Evolutionary conservation across 1,140 invertebrate genomes (phyloP), one percentile per base, ranked within the genome.

Genomic region (Dysdera silvatica): DNA sequence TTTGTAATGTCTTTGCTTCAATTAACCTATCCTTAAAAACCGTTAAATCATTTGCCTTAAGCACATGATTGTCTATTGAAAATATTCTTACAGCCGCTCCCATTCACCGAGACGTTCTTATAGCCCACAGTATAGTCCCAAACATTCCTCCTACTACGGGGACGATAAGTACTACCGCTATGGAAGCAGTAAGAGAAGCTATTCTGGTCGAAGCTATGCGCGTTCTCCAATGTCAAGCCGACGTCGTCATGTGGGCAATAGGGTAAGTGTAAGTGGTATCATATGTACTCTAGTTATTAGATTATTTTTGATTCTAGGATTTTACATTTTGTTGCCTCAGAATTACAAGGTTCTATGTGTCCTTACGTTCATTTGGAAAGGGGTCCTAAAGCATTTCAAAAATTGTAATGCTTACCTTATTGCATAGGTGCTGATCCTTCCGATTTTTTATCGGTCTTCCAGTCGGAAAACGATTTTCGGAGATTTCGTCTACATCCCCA

Each of bases 181-280:
- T n/a, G n/a, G n/a, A n/a, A n/a, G n/a, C n/a, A n/a, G n/a, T n/a
- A n/a, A n/a, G 20, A 20, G 57, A 14, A 29, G 31, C 31, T 60
- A 43, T 43, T 58, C 43, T 31, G 47, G 48, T 18, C 62, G 77
- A 10, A 76, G 74, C 54, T 75, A 74, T 49, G 79, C 76, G 49
- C 69, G 79, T 5, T 80, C 78, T 31, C 80, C 80, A 5, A 80
- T 81, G 79, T 81, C 79, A 23, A 75, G 71, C 62, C 72, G 80
- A 40, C 68, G 79, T n/a, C 67, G 80, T 41, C 79, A 81, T 68
- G 61, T 73, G 58, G 79, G 79, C 48, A 79, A 75, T 37, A 31
- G 62, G 37, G 62, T 65, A 58, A 33, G 62, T 37, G 5, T 58
- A 7, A 14, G 24, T n/a, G n/a, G n/a, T n/a, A n/a, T n/a, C n/a